Evolutionary conservation across 2,888 invertebrate genomes (phyloP).

Genomic region (Chymomyza amoena): DNA sequence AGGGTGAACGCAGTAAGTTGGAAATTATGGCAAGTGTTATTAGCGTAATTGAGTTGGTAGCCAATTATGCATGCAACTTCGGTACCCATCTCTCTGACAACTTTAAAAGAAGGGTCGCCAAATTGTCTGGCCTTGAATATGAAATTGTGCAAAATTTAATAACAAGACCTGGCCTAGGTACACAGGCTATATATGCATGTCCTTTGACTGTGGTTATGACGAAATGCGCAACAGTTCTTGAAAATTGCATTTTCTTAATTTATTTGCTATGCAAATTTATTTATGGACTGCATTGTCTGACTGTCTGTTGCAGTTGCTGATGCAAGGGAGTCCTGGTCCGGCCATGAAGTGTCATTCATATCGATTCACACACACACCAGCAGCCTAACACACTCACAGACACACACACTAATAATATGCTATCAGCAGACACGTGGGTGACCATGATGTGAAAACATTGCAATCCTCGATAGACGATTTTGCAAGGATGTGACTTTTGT

Average conservation of each 20-base stretch:
- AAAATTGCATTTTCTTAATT: constrained; percentile 72
- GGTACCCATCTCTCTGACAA: not conserved
- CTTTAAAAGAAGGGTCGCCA: constrained; percentile 20
- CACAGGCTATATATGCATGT: not conserved
- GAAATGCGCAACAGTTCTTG: constrained; percentile 47
- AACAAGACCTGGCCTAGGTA: not conserved
- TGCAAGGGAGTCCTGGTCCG: not conserved
- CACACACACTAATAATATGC: not conserved
- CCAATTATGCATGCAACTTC: constrained; percentile 58
- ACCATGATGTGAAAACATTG: not conserved
- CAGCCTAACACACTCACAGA: not conserved
- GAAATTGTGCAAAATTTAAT: not conserved
- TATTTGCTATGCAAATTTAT: constrained; percentile 74
- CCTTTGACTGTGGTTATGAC: not conserved
- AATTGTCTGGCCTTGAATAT: constrained; percentile 36
- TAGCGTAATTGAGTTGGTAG: constrained; percentile 64
- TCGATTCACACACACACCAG: not conserved
- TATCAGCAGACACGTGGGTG: not conserved
- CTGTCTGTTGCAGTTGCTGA: not conserved
- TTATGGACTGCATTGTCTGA: constrained; percentile 55
- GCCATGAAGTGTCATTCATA: not conserved
- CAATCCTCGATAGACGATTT: not conserved
- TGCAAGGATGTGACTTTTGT: not conserved
- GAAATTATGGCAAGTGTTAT: constrained; percentile 52
- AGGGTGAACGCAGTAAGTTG: not conserved